These are phyloP conservation scores for Pan paniscus DNA, from an alignment of 2,113 vertebrate species.

Conservation along the genomic window DNA sequence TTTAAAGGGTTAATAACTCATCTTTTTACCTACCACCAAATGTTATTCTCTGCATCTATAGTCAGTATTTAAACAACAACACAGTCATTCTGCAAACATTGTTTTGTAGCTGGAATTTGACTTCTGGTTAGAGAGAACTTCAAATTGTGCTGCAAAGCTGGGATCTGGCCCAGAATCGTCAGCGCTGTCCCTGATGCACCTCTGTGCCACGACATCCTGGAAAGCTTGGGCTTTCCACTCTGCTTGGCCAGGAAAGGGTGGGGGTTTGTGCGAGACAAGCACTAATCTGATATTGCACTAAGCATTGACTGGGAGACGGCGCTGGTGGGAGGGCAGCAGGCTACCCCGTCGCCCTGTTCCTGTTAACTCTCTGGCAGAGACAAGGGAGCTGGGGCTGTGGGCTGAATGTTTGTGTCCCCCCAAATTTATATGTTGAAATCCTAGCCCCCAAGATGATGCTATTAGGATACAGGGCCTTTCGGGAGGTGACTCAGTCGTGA, in stretches of 20 bases:
- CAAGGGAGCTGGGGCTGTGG: no score
- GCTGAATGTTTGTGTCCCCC: background rate
- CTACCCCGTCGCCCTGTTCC: rapidly evolving
- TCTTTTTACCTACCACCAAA: background rate
- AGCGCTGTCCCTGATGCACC: no score
- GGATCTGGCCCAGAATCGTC: background rate
- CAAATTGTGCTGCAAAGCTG: background rate
- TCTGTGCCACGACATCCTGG: background rate
- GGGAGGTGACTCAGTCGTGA: no score
- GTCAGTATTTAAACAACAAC: background rate
- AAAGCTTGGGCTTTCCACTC: background rate
- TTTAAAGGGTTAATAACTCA: background rate
- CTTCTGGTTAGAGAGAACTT: background rate
- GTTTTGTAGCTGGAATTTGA: background rate
- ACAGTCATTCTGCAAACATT: no score
- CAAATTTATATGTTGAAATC: background rate
- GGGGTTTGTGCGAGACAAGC: no score
- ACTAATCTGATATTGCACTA: background rate
- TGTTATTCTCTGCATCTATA: background rate
- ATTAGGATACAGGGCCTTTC: background rate
- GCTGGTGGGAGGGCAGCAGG: background rate
- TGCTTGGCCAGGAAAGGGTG: background rate
- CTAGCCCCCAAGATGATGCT: background rate
- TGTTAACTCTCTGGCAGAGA: background rate
- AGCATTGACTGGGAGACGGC: no score